A percentile compares a stretch with the other conserved stretches of the same genome.
Evolutionary conservation across 2,888 invertebrate genomes (phyloP).

Genomic region (Caenorhabditis imperialis): DNA sequence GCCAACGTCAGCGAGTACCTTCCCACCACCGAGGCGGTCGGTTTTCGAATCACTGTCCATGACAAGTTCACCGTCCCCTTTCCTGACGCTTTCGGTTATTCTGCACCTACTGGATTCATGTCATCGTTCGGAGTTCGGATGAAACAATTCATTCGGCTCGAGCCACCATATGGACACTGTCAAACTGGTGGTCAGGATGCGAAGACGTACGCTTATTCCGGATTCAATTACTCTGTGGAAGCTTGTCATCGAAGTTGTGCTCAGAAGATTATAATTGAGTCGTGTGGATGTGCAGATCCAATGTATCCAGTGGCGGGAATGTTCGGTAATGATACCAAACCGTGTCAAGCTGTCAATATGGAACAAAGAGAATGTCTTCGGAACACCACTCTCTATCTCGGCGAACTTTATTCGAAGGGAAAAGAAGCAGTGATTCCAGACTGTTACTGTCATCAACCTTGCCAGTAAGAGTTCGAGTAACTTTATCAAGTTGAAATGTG

Average conservation of each 20-base stretch:
- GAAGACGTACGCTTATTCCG: slow-evolving; percentile 68
- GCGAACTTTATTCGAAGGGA: slow-evolving; percentile 62
- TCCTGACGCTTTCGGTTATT: slow-evolving; percentile 77
- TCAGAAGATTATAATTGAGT: slow-evolving; percentile 70
- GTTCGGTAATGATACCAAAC: slow-evolving; percentile 42
- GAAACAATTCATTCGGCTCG: slow-evolving; percentile 76
- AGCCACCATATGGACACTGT: slow-evolving; percentile 75
- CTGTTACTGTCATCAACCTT: slow-evolving; percentile 77
- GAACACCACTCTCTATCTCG: slow-evolving; percentile 71
- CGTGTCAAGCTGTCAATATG: slow-evolving; percentile 72
- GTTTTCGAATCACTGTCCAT: slow-evolving; percentile 77
- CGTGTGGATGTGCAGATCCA: slow-evolving; percentile 76
- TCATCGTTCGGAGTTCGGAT: slow-evolving; percentile 77
- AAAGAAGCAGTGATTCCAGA: slow-evolving; percentile 64
- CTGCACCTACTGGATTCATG: slow-evolving; percentile 77
- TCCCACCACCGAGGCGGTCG: slow-evolving; percentile 77
- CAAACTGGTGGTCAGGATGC: slow-evolving; percentile 71
- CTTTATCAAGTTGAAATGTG: neutral
- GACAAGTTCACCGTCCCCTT: slow-evolving; percentile 78
- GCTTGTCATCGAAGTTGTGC: slow-evolving; percentile 77
- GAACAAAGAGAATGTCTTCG: slow-evolving; percentile 74
- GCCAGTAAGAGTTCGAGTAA: slow-evolving; percentile 64
- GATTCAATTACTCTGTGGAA: slow-evolving; percentile 77
- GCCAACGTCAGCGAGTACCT: slow-evolving; percentile 77
- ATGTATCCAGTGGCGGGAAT: slow-evolving; percentile 72